These are phyloP conservation scores for Hippoglossus stenolepis DNA, from an alignment of 2,113 vertebrate species.

Conservation along the genomic window DNA sequence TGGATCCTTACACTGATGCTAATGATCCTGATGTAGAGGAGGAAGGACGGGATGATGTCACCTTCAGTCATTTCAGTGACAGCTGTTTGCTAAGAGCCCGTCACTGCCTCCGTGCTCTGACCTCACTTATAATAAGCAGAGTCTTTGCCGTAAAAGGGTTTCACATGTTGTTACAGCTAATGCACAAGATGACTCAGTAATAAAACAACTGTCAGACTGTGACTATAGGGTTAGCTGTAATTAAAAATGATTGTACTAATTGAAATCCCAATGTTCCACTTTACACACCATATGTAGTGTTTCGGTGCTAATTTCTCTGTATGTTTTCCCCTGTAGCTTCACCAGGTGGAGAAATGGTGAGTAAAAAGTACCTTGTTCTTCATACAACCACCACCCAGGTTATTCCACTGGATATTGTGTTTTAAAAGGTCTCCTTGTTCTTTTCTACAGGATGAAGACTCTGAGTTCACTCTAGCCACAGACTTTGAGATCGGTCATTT, in stretches of 20 bases:
- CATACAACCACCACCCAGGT: neutral
- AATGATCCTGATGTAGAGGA: too few relatives aligned
- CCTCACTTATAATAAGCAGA: neutral
- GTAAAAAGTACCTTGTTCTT: conserved; percentile 54
- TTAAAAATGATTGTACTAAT: neutral
- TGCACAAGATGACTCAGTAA: neutral
- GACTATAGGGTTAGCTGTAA: neutral
- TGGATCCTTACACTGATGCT: too few relatives aligned
- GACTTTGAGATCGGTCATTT: conserved; percentile 99
- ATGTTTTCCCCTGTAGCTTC: conserved; percentile 80
- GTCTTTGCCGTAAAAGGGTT: conserved; percentile 18
- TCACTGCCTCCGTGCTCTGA: neutral
- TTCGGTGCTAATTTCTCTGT: neutral
- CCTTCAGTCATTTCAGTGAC: conserved; percentile 7
- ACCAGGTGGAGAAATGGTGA: conserved; percentile 94
- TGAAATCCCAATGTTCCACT: neutral
- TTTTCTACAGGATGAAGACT: conserved; percentile 92
- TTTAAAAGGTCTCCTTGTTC: neutral
- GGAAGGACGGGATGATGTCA: conserved; percentile 15
- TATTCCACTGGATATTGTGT: neutral
- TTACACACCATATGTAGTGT: neutral
- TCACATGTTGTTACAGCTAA: neutral
- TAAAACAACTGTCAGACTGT: neutral
- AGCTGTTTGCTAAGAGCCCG: too few relatives aligned
- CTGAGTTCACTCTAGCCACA: conserved; percentile 91